Evolutionary conservation across 2,888 invertebrate genomes (phyloP).

Genomic region (Troilus luridus): DNA sequence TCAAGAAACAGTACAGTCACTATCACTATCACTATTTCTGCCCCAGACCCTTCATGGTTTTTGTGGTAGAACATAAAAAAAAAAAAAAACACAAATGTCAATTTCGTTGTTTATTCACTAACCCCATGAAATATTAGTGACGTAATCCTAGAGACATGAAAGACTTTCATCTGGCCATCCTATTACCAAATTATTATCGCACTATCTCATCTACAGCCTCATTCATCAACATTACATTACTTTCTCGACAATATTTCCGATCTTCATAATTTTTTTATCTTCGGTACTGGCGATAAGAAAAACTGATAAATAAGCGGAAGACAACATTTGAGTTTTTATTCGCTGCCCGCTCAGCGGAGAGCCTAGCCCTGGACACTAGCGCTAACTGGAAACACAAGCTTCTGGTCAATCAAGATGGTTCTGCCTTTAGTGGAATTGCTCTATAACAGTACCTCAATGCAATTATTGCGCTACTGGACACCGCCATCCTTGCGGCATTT

Average conservation of each 20-base stretch:
- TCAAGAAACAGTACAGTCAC: too few species aligned
- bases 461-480: not conserved
- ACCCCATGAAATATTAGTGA: not conserved
- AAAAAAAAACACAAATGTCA: too few species aligned
- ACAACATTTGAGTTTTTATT: not conserved
- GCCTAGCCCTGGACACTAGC: not conserved
- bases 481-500: not conserved
- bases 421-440: not conserved
- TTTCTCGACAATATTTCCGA: not conserved
- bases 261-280: not conserved
- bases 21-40: too few species aligned
- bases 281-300: not conserved
- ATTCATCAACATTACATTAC: constrained; percentile 2
- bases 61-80: too few species aligned
- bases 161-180: not conserved
- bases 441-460: constrained; percentile 22
- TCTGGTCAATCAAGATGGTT: constrained; percentile 9
- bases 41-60: too few species aligned
- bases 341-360: not conserved
- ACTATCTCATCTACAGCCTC: not conserved
- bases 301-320: not conserved
- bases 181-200: not conserved
- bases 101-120: not conserved
- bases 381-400: not conserved
- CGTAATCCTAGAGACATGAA: not conserved